Evolutionary conservation across 2,888 invertebrate species (phyloP).

Genomic region (Agriopis leucophaearia): DNA sequence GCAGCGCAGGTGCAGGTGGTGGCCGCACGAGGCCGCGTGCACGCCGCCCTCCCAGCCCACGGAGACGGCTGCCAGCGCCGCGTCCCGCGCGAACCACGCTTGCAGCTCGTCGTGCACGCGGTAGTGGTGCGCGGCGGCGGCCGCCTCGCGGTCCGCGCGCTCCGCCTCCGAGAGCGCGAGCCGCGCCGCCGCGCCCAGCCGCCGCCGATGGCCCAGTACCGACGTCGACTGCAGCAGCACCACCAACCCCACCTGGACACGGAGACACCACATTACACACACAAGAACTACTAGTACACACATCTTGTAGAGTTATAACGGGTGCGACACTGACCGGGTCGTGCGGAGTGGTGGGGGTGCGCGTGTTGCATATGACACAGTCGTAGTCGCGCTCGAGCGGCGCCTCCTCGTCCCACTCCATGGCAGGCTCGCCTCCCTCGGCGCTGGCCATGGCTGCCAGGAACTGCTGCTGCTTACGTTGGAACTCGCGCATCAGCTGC

Average conservation of each 20-base stretch:
- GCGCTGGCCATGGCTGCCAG: slow-evolving; percentile 87
- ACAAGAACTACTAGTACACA: too few species aligned
- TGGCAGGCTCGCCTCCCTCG: slow-evolving; percentile 79
- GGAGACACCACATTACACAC: too few species aligned
- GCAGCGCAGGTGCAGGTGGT: slow-evolving; percentile 98
- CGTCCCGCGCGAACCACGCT: slow-evolving; percentile 87
- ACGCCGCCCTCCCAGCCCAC: slow-evolving; percentile 96
- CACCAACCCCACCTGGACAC: slow-evolving; percentile 90
- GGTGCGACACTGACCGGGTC: slow-evolving; percentile 69
- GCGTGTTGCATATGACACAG: slow-evolving; percentile 98
- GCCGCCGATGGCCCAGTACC: slow-evolving; percentile 87
- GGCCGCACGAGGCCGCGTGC: slow-evolving; percentile 98
- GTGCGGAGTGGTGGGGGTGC: slow-evolving; percentile 93
- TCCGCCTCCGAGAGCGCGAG: slow-evolving; percentile 69
- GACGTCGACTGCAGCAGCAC: slow-evolving; percentile 95
- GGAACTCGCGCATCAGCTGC: slow-evolving; percentile 97
- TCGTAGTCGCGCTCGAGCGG: slow-evolving; percentile 92
- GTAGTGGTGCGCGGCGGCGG: slow-evolving; percentile 91
- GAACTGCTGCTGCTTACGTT: slow-evolving; percentile 95
- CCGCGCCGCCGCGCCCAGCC: slow-evolving; percentile 70
- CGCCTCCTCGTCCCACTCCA: slow-evolving; percentile 87
- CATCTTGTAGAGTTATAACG: too few species aligned
- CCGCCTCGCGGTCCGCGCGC: slow-evolving; percentile 84
- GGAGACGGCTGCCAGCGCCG: slow-evolving; percentile 36
- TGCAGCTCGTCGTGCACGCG: slow-evolving; percentile 91